A percentile compares a stretch with the other conserved stretches of the same genome.
These are phyloP conservation scores for Etheostoma spectabile DNA, from an alignment of 2,113 vertebrate genomes.

Conservation along the genomic window DNA sequence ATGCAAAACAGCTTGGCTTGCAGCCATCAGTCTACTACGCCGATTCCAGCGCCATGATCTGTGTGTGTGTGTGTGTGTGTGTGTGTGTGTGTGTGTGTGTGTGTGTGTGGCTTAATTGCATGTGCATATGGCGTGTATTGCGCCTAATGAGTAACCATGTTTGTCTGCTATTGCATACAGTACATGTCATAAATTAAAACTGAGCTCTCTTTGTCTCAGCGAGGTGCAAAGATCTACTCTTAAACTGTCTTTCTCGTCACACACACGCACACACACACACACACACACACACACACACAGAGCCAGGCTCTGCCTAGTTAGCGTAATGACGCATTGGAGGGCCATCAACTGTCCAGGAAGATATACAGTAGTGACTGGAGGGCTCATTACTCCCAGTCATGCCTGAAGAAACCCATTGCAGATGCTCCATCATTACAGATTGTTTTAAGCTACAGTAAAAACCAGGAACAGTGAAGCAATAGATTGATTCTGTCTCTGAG, in stretches of 20 bases:
- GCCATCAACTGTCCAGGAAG: constrained; percentile 77
- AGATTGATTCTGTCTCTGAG: background rate
- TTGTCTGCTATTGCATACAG: constrained; percentile 3
- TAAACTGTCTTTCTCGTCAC: background rate
- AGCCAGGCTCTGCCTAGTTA: constrained; percentile 72
- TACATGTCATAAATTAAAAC: constrained; percentile 20
- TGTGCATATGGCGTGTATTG: constrained; percentile 6
- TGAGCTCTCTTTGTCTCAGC: constrained; percentile 21
- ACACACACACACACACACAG: constrained; percentile 34
- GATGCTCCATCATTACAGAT: constrained; percentile 60
- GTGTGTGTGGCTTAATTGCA: constrained; percentile 13
- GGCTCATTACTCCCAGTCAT: constrained; percentile 74
- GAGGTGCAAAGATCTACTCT: constrained; percentile 27
- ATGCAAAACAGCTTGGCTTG: constrained; percentile 68
- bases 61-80: constrained; percentile 7
- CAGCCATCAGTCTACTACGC: constrained; percentile 62
- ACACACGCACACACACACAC: constrained; percentile 3
- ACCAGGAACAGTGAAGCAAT: constrained; percentile 24
- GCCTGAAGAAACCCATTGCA: constrained; percentile 67
- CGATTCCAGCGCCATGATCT: constrained; percentile 26
- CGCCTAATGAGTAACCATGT: constrained; percentile 38
- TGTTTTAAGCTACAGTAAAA: constrained; percentile 61
- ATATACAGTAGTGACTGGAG: constrained; percentile 80
- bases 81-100: background rate
- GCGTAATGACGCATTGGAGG: constrained; percentile 76